Conservation (phyloP, 2,888 invertebrate genomes). For the Phyto melanocephala region DNA sequence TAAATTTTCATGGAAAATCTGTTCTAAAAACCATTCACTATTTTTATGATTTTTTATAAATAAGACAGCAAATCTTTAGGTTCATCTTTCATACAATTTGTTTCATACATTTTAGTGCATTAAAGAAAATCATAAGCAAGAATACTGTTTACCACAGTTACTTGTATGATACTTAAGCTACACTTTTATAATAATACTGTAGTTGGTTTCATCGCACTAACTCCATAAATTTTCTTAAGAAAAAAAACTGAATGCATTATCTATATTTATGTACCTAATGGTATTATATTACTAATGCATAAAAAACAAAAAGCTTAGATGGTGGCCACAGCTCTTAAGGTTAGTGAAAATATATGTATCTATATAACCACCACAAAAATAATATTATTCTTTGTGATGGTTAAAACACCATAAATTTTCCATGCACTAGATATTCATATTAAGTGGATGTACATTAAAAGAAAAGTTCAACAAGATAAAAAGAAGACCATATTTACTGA, state of each 20-base stretch:
- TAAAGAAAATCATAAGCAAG: no score
- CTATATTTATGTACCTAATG: conserved; percentile 30
- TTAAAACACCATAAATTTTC: conserved; percentile 47
- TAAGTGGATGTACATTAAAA: conserved; percentile 3
- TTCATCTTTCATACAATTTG: no score
- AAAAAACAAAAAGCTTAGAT: background rate
- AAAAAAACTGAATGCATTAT: conserved; percentile 22
- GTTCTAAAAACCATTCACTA: no score
- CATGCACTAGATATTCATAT: conserved; percentile 49
- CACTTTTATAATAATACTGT: no score
- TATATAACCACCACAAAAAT: background rate
- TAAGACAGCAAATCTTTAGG: no score
- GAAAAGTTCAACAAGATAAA: background rate
- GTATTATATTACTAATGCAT: conserved; percentile 33
- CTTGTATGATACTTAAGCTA: no score
- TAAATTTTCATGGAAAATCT: no score
- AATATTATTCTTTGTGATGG: background rate
- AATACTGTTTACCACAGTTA: no score
- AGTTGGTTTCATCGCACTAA: background rate
- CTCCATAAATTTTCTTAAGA: conserved; percentile 1
- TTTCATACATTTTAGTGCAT: no score
- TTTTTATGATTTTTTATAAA: no score
- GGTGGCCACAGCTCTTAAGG: no score
- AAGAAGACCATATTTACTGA: background rate
- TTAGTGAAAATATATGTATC: no score